These are phyloP conservation scores for Prietella phreatophila DNA, from an alignment of 2,113 vertebrate genomes.

Conservation along the genomic window DNA sequence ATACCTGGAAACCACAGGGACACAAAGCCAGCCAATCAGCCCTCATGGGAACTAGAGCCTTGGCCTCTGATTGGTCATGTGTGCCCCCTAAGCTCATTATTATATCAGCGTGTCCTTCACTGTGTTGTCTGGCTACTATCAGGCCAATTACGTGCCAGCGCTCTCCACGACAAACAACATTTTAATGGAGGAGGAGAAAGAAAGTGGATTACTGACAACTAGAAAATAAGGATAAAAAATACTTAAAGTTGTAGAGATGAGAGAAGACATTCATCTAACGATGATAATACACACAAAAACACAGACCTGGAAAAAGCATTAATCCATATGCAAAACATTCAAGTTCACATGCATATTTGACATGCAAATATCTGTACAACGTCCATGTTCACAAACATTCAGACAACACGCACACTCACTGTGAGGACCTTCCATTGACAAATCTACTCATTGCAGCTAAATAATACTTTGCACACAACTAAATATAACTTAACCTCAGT, in stretches of 20 bases:
- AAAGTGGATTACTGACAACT: conserved; percentile 12
- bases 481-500: neutral
- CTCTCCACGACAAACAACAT: conserved; percentile 48
- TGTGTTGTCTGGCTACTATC: conserved; percentile 63
- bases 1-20: conserved; percentile 75
- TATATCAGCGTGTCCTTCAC: conserved; percentile 66
- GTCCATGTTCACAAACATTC: neutral
- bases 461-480: neutral
- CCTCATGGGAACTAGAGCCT: conserved; percentile 60
- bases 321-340: neutral
- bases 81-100: conserved; percentile 61
- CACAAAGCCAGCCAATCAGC: conserved; percentile 65
- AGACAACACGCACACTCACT: neutral
- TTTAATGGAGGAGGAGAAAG: conserved; percentile 2
- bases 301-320: neutral
- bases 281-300: neutral
- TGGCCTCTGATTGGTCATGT: conserved; percentile 63
- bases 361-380: neutral
- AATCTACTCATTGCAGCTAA: neutral
- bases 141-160: conserved; percentile 66
- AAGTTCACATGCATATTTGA: neutral
- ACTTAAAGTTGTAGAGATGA: neutral
- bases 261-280: neutral
- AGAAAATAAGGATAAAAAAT: neutral
- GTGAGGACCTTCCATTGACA: neutral